Evolutionary conservation across 2,797 vertebrate genomes (phyloP), one percentile per base, ranked within the genome.

Genomic region (Syngnathus rostellatus): DNA sequence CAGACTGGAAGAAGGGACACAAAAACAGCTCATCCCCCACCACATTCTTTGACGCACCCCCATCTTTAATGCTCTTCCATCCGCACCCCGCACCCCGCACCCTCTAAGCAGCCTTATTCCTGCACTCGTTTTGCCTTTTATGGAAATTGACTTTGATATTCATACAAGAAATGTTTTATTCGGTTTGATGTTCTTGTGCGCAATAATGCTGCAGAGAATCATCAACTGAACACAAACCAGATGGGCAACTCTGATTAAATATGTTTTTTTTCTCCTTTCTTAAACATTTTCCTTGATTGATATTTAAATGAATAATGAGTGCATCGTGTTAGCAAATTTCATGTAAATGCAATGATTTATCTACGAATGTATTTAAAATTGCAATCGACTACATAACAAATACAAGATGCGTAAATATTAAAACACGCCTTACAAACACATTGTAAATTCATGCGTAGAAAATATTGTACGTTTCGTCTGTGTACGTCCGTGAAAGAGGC

Each of bases 1-100:
- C 40, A 43, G n/a, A 23, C n/a, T 82, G 62, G 81, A 77, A 80
- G 71, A 25, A 37, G 40, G 25, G 2, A 53, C 64, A 81, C 9
- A 71, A 69, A 84, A 73, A 8, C 61, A 31, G 31, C 70, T 74
- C 60, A 71, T 58, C 48, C 51, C 17, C 48, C 21, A 48, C 31
- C 11, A 54, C 25, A 70, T 69, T n/a, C 50, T 71, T 38, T 19
- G 46, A 19, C 39, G 50, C 63, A n/a, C 64, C 17, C 54, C 38
- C 39, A 39, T 61, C 38, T 72, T 25, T 9, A 62, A 65, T 45
- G 68, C 63, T 31, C 16, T 39, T 45, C 57, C 43, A 39, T 39
- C 43, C 14, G 21, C 6, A 11, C 25, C 25, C 43, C 14, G 21
- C 6, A 11, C 25, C 25, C 62, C 19, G 1, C 57, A n/a, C 51